Percentiles rank a stretch among this genome's conserved stretches.
phyloP scores from a whole-genome alignment of 2,797 vertebrate genomes.

The Siniperca scherzeri region DNA sequence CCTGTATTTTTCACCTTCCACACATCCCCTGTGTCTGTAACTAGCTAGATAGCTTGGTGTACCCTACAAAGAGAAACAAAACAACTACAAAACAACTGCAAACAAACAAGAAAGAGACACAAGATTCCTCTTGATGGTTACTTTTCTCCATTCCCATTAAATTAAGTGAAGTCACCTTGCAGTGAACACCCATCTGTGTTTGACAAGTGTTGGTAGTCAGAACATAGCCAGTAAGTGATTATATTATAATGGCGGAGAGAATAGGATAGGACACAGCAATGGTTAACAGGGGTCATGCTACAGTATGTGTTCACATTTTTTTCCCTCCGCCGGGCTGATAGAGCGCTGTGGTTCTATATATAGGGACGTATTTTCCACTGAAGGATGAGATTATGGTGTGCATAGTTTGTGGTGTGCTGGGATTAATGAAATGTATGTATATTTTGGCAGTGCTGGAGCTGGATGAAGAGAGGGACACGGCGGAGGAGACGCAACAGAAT shows the following conservation, averaged over 20 bases:
- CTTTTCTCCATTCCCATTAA: slow-evolving; percentile 11
- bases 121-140: not conserved
- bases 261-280: slow-evolving; percentile 25
- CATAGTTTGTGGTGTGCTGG: slow-evolving; percentile 29
- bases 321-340: slow-evolving; percentile 6
- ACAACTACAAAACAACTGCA: too few species aligned
- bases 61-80: not conserved
- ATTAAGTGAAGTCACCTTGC: slow-evolving; percentile 23
- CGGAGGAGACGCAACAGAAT: slow-evolving; percentile 65
- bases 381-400: slow-evolving; percentile 21
- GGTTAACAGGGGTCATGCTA: slow-evolving; percentile 32
- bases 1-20: not conserved
- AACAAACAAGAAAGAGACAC: too few species aligned
- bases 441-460: slow-evolving; percentile 82
- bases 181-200: slow-evolving; percentile 5
- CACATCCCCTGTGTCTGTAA: slow-evolving; percentile 3
- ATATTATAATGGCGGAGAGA: not conserved
- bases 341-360: not conserved
- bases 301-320: slow-evolving; percentile 24
- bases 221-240: slow-evolving; percentile 32
- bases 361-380: not conserved
- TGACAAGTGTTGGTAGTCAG: slow-evolving; percentile 20
- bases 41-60: not conserved
- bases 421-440: slow-evolving; percentile 51
- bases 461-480: slow-evolving; percentile 69